These are phyloP conservation scores for Crossocerus cetratus DNA, from an alignment of 2,888 invertebrate species.

Conservation along the genomic window DNA sequence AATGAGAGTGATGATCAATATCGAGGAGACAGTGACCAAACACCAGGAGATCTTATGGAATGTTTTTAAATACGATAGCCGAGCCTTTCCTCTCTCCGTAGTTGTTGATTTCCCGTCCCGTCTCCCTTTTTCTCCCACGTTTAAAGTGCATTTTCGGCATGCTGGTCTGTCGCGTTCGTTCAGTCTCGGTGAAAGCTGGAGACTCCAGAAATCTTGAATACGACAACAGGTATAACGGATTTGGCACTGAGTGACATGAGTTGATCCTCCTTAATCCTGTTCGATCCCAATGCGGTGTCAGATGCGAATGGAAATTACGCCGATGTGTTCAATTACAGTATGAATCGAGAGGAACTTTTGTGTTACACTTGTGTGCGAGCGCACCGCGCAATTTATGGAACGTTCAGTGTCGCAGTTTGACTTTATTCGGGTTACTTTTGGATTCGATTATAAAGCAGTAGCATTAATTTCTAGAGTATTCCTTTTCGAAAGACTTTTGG, in stretches of 20 bases:
- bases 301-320: slow-evolving; percentile 21
- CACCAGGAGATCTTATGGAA: neutral
- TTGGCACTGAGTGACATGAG: slow-evolving; percentile 2
- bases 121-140: slow-evolving; percentile 8
- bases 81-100: slow-evolving; percentile 4
- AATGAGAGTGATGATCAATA: neutral
- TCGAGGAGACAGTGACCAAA: no score
- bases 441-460: no score
- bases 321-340: slow-evolving; percentile 45
- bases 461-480: no score
- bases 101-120: neutral
- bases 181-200: neutral
- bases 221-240: slow-evolving; percentile 14
- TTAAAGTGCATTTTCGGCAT: slow-evolving; percentile 20
- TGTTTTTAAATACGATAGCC: slow-evolving; percentile 26
- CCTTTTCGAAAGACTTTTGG: no score
- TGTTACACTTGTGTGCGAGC: no score
- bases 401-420: no score
- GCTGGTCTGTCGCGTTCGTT: neutral
- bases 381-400: no score
- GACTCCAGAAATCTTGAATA: slow-evolving; percentile 3
- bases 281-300: neutral
- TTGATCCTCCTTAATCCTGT: neutral
- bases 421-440: no score
- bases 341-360: slow-evolving; percentile 7